A percentile compares a stretch with the other conserved stretches of the same genome.
Conservation (phyloP, 1,140 invertebrate genomes). For the Gryon sp. region DNA sequence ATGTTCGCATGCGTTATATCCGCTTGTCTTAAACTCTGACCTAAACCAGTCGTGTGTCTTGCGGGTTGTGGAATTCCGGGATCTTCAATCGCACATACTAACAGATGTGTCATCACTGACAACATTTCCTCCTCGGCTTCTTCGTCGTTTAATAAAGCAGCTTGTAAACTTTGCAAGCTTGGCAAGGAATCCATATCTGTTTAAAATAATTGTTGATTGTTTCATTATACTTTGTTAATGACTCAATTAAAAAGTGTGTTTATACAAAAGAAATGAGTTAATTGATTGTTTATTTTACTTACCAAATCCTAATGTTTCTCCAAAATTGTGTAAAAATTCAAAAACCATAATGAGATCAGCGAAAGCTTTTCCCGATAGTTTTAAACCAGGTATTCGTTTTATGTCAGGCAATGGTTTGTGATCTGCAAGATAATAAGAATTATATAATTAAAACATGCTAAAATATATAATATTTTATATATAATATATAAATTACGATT, state of each 20-base stretch:
- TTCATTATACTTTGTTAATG: too few relatives aligned
- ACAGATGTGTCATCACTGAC: conserved; percentile 92
- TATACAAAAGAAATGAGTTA: too few relatives aligned
- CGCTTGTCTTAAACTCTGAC: conserved; percentile 93
- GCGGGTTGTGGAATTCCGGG: conserved; percentile 95
- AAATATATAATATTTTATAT: too few relatives aligned
- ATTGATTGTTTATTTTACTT: conserved; percentile 74
- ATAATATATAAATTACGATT: too few relatives aligned
- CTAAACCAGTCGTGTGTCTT: conserved; percentile 90
- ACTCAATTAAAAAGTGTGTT: too few relatives aligned
- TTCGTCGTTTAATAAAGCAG: conserved; percentile 90
- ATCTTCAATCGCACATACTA: conserved; percentile 96
- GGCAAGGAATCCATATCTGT: conserved; percentile 93
- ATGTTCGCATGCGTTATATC: conserved; percentile 95
- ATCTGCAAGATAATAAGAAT: conserved; percentile 72
- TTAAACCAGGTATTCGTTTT: conserved; percentile 89
- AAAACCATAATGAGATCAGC: conserved; percentile 95
- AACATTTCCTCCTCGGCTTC: conserved; percentile 93
- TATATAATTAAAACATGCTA: too few relatives aligned
- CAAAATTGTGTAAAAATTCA: conserved; percentile 97
- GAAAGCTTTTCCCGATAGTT: conserved; percentile 91
- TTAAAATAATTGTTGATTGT: conserved; percentile 58
- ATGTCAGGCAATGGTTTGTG: conserved; percentile 87
- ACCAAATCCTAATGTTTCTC: conserved; percentile 95
- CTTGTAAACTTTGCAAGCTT: conserved; percentile 90